Evolutionary conservation across 1,140 invertebrate genomes (phyloP).

Genomic region (Rhagoletis pomonella): DNA sequence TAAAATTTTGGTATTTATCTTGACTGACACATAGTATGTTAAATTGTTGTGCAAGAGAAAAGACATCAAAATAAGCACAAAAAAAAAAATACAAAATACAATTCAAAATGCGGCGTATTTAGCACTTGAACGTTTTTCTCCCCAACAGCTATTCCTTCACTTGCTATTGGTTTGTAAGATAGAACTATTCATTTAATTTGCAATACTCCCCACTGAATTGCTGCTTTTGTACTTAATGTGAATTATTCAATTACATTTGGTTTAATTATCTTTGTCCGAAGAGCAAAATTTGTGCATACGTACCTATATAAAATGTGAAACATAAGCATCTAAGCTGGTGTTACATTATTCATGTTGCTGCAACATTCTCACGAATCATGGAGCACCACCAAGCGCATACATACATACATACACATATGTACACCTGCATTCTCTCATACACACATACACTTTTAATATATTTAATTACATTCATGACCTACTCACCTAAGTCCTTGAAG

Average conservation of each 20-base stretch:
- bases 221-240: constrained; percentile 23
- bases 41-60: no score
- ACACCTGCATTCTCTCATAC: neutral
- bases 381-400: neutral
- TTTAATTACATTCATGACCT: constrained; percentile 8
- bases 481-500: constrained; percentile 32
- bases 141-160: neutral
- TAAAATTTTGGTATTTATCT: no score
- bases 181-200: constrained; percentile 9
- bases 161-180: neutral
- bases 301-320: neutral
- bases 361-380: neutral
- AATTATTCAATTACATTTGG: constrained; percentile 45
- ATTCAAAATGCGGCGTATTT: no score
- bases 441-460: neutral
- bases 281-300: neutral
- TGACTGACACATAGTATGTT: no score
- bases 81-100: no score
- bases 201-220: neutral
- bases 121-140: no score
- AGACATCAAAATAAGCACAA: no score
- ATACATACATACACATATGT: neutral
- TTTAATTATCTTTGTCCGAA: constrained; percentile 23
- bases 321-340: neutral
- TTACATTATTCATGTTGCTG: neutral